These are phyloP conservation scores for Agrilus cyanescens DNA, from an alignment of 2,888 invertebrate genomes.

Conservation along the genomic window DNA sequence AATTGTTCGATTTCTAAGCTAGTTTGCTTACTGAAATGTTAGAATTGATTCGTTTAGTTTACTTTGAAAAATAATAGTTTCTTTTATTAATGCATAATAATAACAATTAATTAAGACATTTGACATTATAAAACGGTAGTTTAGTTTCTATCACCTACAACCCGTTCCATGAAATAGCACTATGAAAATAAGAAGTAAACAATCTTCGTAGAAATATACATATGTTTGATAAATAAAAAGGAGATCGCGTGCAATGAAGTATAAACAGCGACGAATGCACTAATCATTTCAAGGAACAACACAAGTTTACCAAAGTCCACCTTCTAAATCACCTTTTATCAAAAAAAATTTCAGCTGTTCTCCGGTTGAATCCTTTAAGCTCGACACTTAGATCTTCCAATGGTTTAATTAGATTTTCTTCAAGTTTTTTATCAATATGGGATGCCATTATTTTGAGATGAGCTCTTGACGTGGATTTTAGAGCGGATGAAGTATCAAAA, in stretches of 20 bases:
- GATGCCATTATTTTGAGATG: conserved; percentile 37
- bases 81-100: too few species aligned
- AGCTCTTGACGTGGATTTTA: conserved; percentile 15
- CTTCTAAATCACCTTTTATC: conserved; percentile 49
- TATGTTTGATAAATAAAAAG: too few species aligned
- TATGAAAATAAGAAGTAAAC: too few species aligned
- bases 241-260: too few species aligned
- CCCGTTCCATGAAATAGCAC: too few species aligned
- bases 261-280: background rate
- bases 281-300: conserved; percentile 5
- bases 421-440: conserved; percentile 35
- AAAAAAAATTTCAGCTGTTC: conserved; percentile 45
- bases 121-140: too few species aligned
- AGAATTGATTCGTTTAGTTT: conserved; percentile 4
- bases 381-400: conserved; percentile 49
- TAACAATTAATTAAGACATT: too few species aligned
- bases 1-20: conserved; percentile 96
- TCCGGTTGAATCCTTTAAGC: conserved; percentile 49
- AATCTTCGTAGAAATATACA: too few species aligned
- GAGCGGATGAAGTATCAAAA: background rate
- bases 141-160: too few species aligned
- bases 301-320: conserved; percentile 10
- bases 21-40: conserved; percentile 75
- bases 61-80: too few species aligned
- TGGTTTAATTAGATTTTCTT: conserved; percentile 46